phyloP scores from a whole-genome alignment of 1,140 invertebrate genomes.

The Cyclargus thomasi region DNA sequence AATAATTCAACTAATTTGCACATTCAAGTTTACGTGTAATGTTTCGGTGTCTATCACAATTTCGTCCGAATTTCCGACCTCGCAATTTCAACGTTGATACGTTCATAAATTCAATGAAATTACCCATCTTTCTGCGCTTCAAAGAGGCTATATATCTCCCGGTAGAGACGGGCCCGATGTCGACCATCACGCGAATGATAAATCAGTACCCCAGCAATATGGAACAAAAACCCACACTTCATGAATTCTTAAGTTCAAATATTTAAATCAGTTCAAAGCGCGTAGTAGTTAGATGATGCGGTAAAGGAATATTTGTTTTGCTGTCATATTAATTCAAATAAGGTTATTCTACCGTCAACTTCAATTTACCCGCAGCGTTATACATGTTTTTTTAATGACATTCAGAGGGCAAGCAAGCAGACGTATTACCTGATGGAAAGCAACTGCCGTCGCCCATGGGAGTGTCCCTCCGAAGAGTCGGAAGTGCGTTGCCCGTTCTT shows the following conservation, averaged over 20 bases:
- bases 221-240: conserved; percentile 34
- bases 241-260: conserved; percentile 30
- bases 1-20: conserved; percentile 19
- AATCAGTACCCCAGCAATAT: conserved; percentile 48
- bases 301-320: not conserved
- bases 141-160: conserved; percentile 65
- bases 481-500: too few species aligned
- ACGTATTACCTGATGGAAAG: too few species aligned
- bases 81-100: conserved; percentile 61
- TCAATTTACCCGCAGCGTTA: too few species aligned
- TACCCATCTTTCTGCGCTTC: conserved; percentile 70
- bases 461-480: too few species aligned
- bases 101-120: conserved; percentile 73
- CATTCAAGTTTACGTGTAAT: conserved; percentile 23
- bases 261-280: conserved; percentile 25
- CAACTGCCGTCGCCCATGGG: too few species aligned
- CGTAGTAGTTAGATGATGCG: not conserved
- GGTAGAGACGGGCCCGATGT: conserved; percentile 57
- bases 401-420: too few species aligned
- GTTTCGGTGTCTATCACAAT: conserved; percentile 55
- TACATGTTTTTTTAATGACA: too few species aligned
- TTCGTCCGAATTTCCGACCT: conserved; percentile 59
- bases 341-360: too few species aligned
- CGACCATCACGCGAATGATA: conserved; percentile 62
- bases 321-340: too few species aligned